A percentile compares a stretch with the other conserved stretches of the same genome.
These are phyloP conservation scores for Morpho helenor DNA, from an alignment of 2,888 invertebrate genomes.

Conservation along the genomic window DNA sequence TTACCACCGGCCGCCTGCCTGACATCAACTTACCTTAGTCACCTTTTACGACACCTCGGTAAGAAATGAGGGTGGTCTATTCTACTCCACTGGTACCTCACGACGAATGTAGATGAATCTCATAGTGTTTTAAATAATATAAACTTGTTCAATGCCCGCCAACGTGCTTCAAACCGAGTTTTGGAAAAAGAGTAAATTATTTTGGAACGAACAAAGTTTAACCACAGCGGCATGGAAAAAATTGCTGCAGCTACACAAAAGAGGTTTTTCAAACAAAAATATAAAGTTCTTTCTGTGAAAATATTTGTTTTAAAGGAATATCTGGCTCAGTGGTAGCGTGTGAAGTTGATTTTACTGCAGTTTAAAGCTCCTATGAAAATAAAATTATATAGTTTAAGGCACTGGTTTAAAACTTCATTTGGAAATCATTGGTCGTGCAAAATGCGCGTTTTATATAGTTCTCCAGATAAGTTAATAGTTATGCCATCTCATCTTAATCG, in stretches of 20 bases:
- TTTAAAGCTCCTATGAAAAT: neutral
- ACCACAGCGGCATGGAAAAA: conserved; percentile 10
- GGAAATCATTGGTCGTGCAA: too few species aligned
- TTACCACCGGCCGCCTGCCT: too few species aligned
- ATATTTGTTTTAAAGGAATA: conserved; percentile 12
- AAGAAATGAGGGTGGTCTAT: too few species aligned
- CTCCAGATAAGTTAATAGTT: too few species aligned
- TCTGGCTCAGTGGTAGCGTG: neutral
- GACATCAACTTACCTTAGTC: too few species aligned
- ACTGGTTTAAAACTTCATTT: too few species aligned
- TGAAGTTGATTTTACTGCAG: conserved; percentile 2
- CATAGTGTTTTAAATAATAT: neutral
- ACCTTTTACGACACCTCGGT: too few species aligned
- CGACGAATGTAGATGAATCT: too few species aligned
- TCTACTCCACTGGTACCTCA: too few species aligned
- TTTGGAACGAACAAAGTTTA: conserved; percentile 13
- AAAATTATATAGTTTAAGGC: neutral
- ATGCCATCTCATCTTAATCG: too few species aligned
- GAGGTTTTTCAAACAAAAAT: conserved; percentile 11
- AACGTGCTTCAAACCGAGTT: neutral
- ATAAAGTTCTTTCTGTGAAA: conserved; percentile 10
- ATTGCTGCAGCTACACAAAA: conserved; percentile 4
- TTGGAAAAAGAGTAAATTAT: conserved; percentile 8
- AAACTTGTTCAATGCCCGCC: neutral
- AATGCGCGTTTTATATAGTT: too few species aligned